These are phyloP conservation scores for Pilophorus perplexus DNA, from an alignment of 2,888 invertebrate species.

Conservation along the genomic window DNA sequence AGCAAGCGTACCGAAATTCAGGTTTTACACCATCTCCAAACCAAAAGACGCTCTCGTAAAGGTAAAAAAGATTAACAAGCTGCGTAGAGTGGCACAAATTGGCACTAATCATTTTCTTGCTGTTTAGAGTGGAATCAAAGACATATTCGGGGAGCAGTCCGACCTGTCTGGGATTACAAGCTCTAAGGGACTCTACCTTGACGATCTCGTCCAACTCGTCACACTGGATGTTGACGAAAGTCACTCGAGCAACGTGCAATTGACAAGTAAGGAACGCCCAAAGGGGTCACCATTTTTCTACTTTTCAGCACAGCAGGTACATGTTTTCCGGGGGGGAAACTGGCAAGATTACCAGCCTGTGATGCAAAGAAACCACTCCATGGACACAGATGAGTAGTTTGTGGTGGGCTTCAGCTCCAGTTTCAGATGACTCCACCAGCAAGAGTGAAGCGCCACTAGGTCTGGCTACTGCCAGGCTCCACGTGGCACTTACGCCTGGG, in stretches of 20 bases:
- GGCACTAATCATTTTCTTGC: slow-evolving; percentile 1
- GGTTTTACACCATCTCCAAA: slow-evolving; percentile 63
- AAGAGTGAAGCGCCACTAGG: no score
- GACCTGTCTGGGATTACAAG: slow-evolving; percentile 61
- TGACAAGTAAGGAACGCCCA: slow-evolving; percentile 54
- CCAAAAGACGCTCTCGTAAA: slow-evolving; percentile 61
- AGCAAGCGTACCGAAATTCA: slow-evolving; percentile 61
- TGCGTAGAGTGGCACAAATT: neutral
- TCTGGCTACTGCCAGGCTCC: no score
- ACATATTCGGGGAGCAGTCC: slow-evolving; percentile 61
- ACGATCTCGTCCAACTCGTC: slow-evolving; percentile 66
- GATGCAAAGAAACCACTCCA: no score
- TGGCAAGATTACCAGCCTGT: no score
- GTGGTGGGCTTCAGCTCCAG: no score
- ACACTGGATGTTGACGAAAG: slow-evolving; percentile 63
- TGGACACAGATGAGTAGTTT: no score
- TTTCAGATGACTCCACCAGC: no score
- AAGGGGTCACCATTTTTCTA: no score
- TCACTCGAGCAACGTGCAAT: slow-evolving; percentile 55
- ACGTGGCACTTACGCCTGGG: no score
- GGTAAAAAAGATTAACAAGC: slow-evolving; percentile 51
- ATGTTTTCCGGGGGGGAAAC: no score
- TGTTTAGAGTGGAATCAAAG: slow-evolving; percentile 56
- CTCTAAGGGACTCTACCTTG: slow-evolving; percentile 62
- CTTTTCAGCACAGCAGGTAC: neutral